Percentiles rank a stretch among this genome's conserved stretches.
Conservation (phyloP, 2,797 vertebrate species). For the Gallirallus australis region DNA sequence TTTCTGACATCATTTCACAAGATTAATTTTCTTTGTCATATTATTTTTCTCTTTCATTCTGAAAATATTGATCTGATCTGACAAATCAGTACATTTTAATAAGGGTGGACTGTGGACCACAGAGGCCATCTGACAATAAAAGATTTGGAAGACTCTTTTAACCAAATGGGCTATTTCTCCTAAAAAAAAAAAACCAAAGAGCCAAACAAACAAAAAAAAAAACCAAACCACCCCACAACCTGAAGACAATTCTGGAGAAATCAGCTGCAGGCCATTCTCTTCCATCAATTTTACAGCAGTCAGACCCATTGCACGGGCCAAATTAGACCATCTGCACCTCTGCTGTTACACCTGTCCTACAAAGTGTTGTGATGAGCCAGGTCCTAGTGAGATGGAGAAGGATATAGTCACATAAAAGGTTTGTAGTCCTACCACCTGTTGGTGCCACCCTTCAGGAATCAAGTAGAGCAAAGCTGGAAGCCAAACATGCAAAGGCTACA, state of each 20-base stretch:
- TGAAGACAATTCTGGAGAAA: neutral
- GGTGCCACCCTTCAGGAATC: neutral
- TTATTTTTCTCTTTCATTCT: neutral
- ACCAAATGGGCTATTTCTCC: neutral
- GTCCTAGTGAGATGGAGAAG: neutral
- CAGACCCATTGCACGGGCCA: neutral
- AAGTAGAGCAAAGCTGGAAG: neutral
- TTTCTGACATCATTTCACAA: neutral
- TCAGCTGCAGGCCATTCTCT: neutral
- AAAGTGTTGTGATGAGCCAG: neutral
- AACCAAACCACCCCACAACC: too few species aligned
- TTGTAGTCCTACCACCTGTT: neutral
- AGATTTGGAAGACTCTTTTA: neutral
- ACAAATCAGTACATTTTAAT: neutral
- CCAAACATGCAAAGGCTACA: neutral
- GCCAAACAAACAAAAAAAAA: neutral
- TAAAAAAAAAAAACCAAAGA: neutral
- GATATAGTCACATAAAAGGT: neutral
- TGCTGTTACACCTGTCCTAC: neutral
- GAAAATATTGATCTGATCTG: neutral
- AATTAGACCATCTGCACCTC: neutral
- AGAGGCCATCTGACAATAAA: neutral
- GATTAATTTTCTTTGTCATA: neutral
- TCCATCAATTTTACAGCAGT: neutral
- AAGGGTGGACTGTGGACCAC: neutral